These are phyloP conservation scores for Strongylocentrotus purpuratus DNA, from an alignment of 35 echinoderm and acorn worm species.

Conservation along the genomic window DNA sequence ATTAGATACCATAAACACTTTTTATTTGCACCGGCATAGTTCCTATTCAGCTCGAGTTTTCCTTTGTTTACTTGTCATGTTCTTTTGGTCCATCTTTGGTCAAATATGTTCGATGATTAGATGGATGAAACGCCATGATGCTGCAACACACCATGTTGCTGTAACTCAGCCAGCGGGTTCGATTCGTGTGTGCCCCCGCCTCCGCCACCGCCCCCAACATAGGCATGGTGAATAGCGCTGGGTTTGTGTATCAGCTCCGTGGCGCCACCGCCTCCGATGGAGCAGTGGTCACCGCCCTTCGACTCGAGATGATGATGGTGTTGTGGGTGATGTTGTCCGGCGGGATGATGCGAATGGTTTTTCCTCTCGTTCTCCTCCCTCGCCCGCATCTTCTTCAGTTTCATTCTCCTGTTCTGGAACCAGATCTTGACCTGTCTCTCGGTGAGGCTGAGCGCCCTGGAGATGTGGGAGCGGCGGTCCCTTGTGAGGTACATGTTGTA, in stretches of 20 bases:
- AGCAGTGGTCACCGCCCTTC: not conserved
- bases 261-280: not conserved
- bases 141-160: not conserved
- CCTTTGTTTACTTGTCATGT: not conserved
- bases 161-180: conserved; percentile 22
- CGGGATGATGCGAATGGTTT: not conserved
- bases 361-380: conserved; percentile 85
- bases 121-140: conserved; percentile 14
- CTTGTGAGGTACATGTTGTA: conserved; percentile 99
- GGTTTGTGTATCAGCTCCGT: conserved; percentile 45
- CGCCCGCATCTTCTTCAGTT: conserved; percentile 92
- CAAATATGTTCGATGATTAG: not conserved
- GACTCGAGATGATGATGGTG: conserved; percentile 40
- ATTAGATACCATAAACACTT: no score
- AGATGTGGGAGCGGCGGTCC: conserved; percentile 86
- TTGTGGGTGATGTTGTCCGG: conserved; percentile 30
- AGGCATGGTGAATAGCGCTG: not conserved
- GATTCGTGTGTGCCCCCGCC: conserved; percentile 36
- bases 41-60: no score
- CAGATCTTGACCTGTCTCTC: conserved; percentile 99
- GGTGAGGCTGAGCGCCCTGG: conserved; percentile 78
- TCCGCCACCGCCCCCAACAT: not conserved
- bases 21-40: no score
- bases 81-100: not conserved
- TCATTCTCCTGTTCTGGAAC: conserved; percentile 99